These are phyloP conservation scores for Hypotaenidia okinawae DNA, from an alignment of 2,797 vertebrate genomes.

Conservation along the genomic window DNA sequence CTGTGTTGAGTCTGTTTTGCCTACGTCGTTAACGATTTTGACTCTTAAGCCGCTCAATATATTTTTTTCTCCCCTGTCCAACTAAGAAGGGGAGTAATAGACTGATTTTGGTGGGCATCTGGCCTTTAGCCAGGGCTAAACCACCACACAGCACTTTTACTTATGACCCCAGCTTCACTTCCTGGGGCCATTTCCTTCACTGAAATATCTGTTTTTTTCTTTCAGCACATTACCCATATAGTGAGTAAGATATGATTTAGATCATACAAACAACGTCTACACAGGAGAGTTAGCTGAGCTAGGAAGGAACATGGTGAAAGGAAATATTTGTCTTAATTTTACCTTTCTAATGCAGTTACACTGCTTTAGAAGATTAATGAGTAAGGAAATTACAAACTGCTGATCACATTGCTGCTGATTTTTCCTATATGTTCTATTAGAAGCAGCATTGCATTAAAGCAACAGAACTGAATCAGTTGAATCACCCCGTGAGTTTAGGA, in stretches of 20 bases:
- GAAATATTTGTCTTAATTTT: not conserved
- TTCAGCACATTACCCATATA: not conserved
- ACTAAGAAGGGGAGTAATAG: too few species aligned
- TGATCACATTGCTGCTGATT: not conserved
- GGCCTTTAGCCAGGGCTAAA: too few species aligned
- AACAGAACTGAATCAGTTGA: not conserved
- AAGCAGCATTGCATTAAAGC: not conserved
- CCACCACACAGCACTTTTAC: not conserved
- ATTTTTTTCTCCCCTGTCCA: too few species aligned
- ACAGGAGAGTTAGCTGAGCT: not conserved
- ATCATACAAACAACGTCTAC: not conserved
- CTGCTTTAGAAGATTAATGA: not conserved
- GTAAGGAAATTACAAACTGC: not conserved
- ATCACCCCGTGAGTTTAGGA: not conserved
- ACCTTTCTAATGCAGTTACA: not conserved
- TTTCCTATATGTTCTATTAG: not conserved
- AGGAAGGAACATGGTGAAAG: not conserved
- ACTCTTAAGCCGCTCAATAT: too few species aligned
- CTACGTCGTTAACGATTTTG: too few species aligned
- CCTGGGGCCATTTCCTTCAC: not conserved
- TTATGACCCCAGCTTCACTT: not conserved
- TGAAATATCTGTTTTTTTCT: not conserved
- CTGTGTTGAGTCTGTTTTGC: too few species aligned
- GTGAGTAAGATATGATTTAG: not conserved
- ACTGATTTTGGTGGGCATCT: too few species aligned